Evolutionary conservation across 2,113 vertebrate genomes (phyloP), one percentile per base, ranked within the genome.

Genomic region (Pseudorasbora parva): DNA sequence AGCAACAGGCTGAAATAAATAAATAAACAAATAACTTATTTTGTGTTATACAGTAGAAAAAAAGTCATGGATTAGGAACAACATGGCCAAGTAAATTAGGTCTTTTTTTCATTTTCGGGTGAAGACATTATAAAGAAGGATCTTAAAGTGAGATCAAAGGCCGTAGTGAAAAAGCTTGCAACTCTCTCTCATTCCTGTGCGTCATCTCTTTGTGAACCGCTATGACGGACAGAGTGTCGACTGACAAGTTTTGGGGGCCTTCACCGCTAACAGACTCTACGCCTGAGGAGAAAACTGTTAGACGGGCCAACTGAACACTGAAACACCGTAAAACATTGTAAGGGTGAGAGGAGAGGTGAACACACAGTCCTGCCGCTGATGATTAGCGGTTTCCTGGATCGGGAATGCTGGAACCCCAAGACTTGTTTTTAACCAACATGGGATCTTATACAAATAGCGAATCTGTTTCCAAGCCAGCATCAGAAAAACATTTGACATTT

Each of bases 171-270:
- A 82, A 25, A 43, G 37, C n/a, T 71, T 37, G 56, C 49, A 76
- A 73, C 47, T 25, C 49, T 69, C 47, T 62, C 37, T 83, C 68
- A 56, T 69, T 86, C 60, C 62, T 83, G 59, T 78, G 71, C 77
- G 47, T 81, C 77, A 43, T 51, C 66, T 41, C 73, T 60, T 25
- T 23, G 66, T 68, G 14, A 51, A 56, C 59, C 17, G 2, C 54
- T 64, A 23, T 56, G 68, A 82, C 68, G 84, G 87, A 76, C 82
- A n/a, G n/a, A 86, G 87, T 84, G 78, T 43, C 25, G 77, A 75
- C 27, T 78, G 72, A 87, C 82, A 72, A 45, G 78, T 71, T 49
- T 78, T 23, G 57, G 76, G 62, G 33, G 73, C 43, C 51, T 84
- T 30, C 19, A 17, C 72, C 14, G 25, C 33, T 66, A 57, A 43